Percentiles rank a stretch among this genome's conserved stretches.
Conservation (phyloP, 2,113 vertebrate species). For the Bubo bubo region DNA sequence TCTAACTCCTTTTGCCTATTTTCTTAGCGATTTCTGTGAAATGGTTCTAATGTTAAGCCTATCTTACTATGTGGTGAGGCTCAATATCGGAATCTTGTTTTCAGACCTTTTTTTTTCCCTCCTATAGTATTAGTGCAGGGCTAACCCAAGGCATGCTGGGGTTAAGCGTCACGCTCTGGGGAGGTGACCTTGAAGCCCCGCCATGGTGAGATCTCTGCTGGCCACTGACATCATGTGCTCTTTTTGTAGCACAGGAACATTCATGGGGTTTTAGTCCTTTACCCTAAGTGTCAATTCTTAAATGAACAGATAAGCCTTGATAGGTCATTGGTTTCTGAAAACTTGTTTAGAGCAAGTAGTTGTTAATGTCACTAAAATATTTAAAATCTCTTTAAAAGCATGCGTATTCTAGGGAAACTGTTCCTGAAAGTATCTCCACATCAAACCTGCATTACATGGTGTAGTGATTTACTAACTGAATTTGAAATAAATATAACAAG, state of each 20-base stretch:
- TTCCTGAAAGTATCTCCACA: neutral
- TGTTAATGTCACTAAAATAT: neutral
- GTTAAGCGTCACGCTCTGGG: neutral
- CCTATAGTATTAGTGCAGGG: too few species aligned
- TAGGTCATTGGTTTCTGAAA: neutral
- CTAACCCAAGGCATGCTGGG: neutral
- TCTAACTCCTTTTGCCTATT: neutral
- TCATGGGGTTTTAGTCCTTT: fast-evolving
- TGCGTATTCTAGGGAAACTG: neutral
- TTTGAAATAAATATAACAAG: slow-evolving; percentile 38
- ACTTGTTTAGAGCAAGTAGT: neutral
- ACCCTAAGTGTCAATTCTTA: neutral
- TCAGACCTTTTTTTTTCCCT: fast-evolving
- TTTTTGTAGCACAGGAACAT: neutral
- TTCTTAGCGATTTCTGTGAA: neutral
- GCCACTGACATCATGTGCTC: neutral
- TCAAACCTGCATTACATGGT: neutral
- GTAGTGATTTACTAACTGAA: slow-evolving; percentile 27
- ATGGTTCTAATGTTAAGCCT: neutral
- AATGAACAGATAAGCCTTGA: neutral
- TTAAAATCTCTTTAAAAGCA: neutral
- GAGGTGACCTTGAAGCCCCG: neutral
- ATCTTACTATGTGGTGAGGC: neutral
- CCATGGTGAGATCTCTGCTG: slow-evolving; percentile 22
- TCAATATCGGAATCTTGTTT: neutral